Percentiles rank a stretch among this genome's conserved stretches.
phyloP scores from a whole-genome alignment of 2,888 invertebrate species.

The Lycia hirtaria region DNA sequence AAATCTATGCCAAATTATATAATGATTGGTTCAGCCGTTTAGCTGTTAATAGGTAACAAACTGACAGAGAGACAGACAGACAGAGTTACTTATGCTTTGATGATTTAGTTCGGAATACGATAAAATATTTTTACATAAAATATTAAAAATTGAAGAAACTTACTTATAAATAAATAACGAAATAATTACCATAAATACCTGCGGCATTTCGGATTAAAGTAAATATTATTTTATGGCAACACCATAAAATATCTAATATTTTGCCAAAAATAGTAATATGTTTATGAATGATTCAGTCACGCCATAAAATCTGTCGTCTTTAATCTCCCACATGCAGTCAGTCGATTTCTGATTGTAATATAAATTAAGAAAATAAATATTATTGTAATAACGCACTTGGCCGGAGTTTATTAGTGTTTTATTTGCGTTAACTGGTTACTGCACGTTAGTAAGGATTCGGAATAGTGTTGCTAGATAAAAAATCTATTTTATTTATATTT shows the following conservation, averaged over 20 bases:
- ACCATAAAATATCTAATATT: conserved; percentile 14
- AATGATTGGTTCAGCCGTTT: too few species aligned
- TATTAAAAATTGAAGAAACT: conserved; percentile 2
- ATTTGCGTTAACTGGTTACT: too few species aligned
- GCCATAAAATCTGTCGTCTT: conserved; percentile 29
- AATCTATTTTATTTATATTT: too few species aligned
- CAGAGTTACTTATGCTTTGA: too few species aligned
- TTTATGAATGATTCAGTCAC: conserved; percentile 34
- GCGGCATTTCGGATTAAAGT: not conserved
- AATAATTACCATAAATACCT: conserved; percentile 3
- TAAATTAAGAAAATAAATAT: conserved; percentile 40
- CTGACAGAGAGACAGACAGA: too few species aligned
- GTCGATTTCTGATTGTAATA: conserved; percentile 38
- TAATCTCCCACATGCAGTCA: conserved; percentile 23
- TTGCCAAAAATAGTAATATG: conserved; percentile 31
- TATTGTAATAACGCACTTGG: conserved; percentile 27
- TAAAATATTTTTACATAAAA: too few species aligned
- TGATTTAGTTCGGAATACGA: too few species aligned
- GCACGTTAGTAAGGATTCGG: conserved; percentile 4
- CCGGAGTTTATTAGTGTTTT: conserved; percentile 27
- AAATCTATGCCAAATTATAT: too few species aligned
- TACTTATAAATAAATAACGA: conserved; percentile 11
- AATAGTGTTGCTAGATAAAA: conserved; percentile 13
- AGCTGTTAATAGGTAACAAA: too few species aligned
- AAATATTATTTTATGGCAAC: conserved; percentile 11